Evolutionary conservation across 1,140 invertebrate species (phyloP), one percentile per base, ranked within the genome.

Genomic region (Diachasma alloeum): DNA sequence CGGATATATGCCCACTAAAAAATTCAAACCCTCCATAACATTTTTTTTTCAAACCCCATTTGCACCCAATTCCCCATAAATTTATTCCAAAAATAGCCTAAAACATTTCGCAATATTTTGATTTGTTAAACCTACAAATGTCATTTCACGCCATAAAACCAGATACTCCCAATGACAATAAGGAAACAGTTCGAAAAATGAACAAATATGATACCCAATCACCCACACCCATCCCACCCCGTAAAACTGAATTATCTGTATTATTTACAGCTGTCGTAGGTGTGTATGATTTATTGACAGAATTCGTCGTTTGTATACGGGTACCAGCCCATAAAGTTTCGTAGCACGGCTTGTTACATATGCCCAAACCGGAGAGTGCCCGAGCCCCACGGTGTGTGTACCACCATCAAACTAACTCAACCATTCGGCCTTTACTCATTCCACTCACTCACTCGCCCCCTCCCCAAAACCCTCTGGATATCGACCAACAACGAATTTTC

Each of bases 211-310:
- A 53, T 68, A 26, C 19, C 59, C 19, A 63, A 63, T 63, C 19
- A 26, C 24, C 19, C 42, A 70, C 71, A 73, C 76, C 74, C 74
- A 73, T 72, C 74, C 63, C 71, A 31, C 24, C 42, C 46, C 72
- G 59, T 75, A 76, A 75, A 70, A 67, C 75, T 74, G 78, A 74
- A 76, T 79, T 67, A 76, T 76, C 78, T 77, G 44, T 76, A 76
- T 79, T 79, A 79, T 79, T 79, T 77, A 79, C 74, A 74, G 74
- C 74, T 72, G 74, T 76, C 26, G 77, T 75, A 63, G 39, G 75
- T 72, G 46, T 37, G 37, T 70, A 72, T 76, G 75, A 79, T 79
- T 77, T 76, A 79, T 79, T 79, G 78, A 79, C 75, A 79, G 78
- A 77, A 63, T 79, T 79, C 67, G 42, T 72, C 75, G 71, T 76